These are phyloP conservation scores for Jacana jacana DNA, from an alignment of 2,113 vertebrate species.

Conservation along the genomic window DNA sequence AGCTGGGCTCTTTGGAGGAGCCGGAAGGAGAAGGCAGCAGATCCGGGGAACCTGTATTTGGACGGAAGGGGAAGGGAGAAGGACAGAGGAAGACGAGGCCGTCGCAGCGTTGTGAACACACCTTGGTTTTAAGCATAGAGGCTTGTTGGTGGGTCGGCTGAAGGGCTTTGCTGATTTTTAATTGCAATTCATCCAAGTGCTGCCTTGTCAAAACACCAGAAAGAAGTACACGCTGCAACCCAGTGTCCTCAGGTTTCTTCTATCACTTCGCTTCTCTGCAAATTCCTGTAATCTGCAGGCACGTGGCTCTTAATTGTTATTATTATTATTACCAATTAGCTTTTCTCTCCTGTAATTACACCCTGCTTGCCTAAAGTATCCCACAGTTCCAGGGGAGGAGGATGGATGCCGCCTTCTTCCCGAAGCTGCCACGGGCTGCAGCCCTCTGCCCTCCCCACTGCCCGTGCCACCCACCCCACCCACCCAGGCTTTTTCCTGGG, in stretches of 20 bases:
- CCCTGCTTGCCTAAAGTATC: background rate
- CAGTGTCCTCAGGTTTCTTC: background rate
- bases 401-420: background rate
- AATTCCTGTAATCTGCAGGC: constrained; percentile 37
- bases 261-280: background rate
- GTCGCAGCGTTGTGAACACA: accelerated
- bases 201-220: constrained; percentile 43
- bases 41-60: background rate
- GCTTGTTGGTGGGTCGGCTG: background rate
- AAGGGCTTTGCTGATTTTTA: background rate
- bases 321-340: constrained; percentile 60
- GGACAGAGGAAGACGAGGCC: background rate
- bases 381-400: background rate
- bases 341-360: constrained; percentile 54
- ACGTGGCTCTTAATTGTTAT: constrained; percentile 43
- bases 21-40: background rate
- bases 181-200: constrained; percentile 7
- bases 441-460: background rate
- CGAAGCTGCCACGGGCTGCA: background rate
- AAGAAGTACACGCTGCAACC: background rate
- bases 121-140: background rate
- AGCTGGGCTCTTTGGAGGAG: background rate
- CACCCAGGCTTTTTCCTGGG: background rate
- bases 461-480: accelerated
- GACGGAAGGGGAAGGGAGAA: background rate